phyloP scores from a whole-genome alignment of 2,113 vertebrate species.

The Dicaeum eximium region DNA sequence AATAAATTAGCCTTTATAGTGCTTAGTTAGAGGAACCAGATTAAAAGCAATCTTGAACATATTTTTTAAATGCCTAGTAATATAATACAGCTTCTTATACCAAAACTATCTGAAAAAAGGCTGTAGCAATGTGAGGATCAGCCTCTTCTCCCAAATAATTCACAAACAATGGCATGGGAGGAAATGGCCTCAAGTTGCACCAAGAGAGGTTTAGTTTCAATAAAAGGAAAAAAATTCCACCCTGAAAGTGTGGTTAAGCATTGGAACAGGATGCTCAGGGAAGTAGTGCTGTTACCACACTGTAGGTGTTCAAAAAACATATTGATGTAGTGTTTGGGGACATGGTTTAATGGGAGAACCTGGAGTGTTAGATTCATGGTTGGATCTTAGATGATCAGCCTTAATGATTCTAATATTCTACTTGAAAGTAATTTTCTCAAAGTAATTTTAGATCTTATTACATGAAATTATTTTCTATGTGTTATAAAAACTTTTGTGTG shows the following conservation, averaged over 20 bases:
- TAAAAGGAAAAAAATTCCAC: not conserved
- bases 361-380: not conserved
- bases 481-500: not conserved
- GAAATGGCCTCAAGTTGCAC: not conserved
- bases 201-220: not conserved
- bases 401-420: not conserved
- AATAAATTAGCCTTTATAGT: not conserved
- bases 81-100: not conserved
- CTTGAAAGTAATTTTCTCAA: not conserved
- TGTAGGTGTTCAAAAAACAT: not conserved
- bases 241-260: not conserved
- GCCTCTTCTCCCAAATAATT: not conserved
- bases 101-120: not conserved
- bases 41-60: not conserved
- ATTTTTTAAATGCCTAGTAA: not conserved
- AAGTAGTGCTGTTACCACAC: not conserved
- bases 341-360: not conserved
- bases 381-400: not conserved
- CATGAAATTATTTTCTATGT: not conserved
- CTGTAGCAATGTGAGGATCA: not conserved
- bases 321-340: not conserved
- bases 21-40: not conserved
- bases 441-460: not conserved
- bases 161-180: not conserved
- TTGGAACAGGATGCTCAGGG: no score